phyloP scores from a whole-genome alignment of 2,113 vertebrate species.

The Symphodus melops region DNA sequence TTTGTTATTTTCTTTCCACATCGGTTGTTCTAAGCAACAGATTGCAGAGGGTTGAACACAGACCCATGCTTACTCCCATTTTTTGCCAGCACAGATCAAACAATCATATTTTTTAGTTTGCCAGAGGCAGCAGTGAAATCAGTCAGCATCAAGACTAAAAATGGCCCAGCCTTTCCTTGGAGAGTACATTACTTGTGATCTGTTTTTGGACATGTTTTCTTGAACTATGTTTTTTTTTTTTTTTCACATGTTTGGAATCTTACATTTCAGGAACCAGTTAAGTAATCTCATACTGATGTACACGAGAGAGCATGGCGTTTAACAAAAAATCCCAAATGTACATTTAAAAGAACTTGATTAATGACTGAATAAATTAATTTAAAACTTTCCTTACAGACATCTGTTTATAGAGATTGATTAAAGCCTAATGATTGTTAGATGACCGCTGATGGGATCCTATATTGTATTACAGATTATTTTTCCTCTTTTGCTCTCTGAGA shows the following conservation, averaged over 20 bases:
- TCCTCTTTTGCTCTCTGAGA: too few species aligned
- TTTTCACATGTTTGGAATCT: constrained; percentile 1
- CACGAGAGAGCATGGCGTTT: too few species aligned
- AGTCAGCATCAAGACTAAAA: neutral
- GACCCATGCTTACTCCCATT: neutral
- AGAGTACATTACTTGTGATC: neutral
- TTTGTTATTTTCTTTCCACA: neutral
- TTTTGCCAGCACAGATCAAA: neutral
- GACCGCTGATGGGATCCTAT: too few species aligned
- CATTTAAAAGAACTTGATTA: too few species aligned
- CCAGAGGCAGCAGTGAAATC: neutral
- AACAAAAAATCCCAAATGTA: too few species aligned
- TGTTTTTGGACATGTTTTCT: neutral
- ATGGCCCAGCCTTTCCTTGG: neutral
- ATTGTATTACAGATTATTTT: too few species aligned
- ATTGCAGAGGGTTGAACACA: constrained; percentile 7
- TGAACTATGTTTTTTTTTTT: too few species aligned
- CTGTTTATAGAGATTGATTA: too few species aligned
- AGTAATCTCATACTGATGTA: neutral
- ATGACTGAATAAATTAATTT: too few species aligned
- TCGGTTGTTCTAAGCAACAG: neutral
- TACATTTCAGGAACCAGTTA: neutral
- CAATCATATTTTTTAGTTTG: neutral
- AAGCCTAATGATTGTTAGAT: too few species aligned
- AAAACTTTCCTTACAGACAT: too few species aligned